phyloP scores from a whole-genome alignment of 53 echinoderm and acorn worm species.

The Echinarachnius parma region DNA sequence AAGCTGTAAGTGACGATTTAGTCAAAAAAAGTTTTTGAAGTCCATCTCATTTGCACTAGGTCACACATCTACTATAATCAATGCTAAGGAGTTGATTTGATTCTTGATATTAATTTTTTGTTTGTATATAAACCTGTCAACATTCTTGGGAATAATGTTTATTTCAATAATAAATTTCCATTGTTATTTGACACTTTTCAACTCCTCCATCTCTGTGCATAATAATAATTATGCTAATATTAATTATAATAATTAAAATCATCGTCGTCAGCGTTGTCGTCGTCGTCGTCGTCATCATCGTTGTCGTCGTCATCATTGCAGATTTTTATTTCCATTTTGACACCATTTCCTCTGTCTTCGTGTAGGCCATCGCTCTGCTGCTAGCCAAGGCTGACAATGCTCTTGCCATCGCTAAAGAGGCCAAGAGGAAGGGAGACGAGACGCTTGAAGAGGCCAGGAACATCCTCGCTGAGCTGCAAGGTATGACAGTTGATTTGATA shows the following conservation, averaged over 20 bases:
- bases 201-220: too few relatives aligned
- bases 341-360: too few relatives aligned
- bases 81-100: too few relatives aligned
- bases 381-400: slow-evolving; percentile 72
- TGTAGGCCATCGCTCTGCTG: slow-evolving; percentile 62
- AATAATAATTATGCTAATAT: not conserved
- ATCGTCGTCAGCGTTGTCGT: not conserved
- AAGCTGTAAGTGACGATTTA: slow-evolving; percentile 66
- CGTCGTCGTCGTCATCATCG: not conserved
- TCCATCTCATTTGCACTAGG: too few relatives aligned
- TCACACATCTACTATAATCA: too few relatives aligned
- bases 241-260: not conserved
- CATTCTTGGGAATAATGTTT: too few relatives aligned
- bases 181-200: too few relatives aligned
- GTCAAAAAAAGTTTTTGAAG: too few relatives aligned
- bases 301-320: not conserved
- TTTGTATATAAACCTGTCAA: too few relatives aligned
- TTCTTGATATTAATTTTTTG: too few relatives aligned
- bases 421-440: slow-evolving; percentile 72
- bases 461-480: slow-evolving; percentile 64
- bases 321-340: slow-evolving; percentile 1
- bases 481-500: too few relatives aligned
- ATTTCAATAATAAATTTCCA: too few relatives aligned
- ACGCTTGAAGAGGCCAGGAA: slow-evolving; percentile 70
- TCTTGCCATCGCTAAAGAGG: slow-evolving; percentile 65